These are phyloP conservation scores for Amblyteles armatorius DNA, from an alignment of 2,888 invertebrate species.

Conservation along the genomic window DNA sequence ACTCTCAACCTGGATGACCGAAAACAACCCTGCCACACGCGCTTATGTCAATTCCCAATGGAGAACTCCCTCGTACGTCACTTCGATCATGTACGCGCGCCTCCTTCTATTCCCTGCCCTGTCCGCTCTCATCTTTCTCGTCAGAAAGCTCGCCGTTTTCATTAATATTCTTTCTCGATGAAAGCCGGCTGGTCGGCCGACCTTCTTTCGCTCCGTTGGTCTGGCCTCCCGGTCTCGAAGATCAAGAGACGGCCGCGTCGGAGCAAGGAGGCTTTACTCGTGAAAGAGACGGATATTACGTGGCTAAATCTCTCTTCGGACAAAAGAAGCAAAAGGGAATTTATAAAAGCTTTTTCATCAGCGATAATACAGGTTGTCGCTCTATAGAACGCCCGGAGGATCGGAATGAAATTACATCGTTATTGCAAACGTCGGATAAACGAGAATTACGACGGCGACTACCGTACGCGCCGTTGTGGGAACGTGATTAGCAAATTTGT, in stretches of 20 bases:
- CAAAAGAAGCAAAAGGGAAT: conserved; percentile 21
- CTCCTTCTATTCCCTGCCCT: conserved; percentile 17
- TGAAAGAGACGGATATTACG: conserved; percentile 50
- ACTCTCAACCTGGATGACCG: conserved; percentile 53
- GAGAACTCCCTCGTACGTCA: conserved; percentile 48
- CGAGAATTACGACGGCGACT: neutral
- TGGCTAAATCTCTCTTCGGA: conserved; percentile 26
- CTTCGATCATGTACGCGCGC: conserved; percentile 22
- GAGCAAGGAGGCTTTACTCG: conserved; percentile 37
- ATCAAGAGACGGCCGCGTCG: conserved; percentile 39
- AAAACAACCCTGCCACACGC: conserved; percentile 52
- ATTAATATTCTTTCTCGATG: conserved; percentile 62
- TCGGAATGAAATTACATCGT: neutral
- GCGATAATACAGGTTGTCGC: conserved; percentile 17
- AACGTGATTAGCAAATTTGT: neutral
- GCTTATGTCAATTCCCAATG: conserved; percentile 60
- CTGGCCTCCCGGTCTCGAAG: conserved; percentile 35
- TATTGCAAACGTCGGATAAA: neutral
- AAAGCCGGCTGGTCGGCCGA: conserved; percentile 15
- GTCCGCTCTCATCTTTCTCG: conserved; percentile 44
- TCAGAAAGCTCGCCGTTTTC: conserved; percentile 54
- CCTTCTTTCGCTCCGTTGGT: conserved; percentile 26
- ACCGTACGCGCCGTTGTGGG: neutral
- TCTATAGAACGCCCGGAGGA: neutral
- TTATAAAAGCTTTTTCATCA: conserved; percentile 39